Evolutionary conservation across 2,113 vertebrate genomes (phyloP).

Genomic region (Pterophyllum scalare): DNA sequence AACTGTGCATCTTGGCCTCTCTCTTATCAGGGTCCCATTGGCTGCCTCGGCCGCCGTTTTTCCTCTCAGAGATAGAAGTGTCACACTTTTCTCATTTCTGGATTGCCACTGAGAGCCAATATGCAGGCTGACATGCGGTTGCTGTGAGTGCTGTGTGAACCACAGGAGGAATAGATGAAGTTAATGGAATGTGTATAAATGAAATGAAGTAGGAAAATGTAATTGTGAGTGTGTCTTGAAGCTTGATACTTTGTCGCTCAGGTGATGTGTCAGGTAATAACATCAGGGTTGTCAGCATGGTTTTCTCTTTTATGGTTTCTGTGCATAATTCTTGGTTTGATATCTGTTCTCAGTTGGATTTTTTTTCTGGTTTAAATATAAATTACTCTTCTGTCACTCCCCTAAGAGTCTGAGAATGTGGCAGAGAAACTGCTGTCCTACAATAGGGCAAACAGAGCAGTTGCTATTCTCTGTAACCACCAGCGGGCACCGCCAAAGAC

Average conservation of each 20-base stretch:
- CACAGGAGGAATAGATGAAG: conserved; percentile 13
- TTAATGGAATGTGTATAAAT: neutral
- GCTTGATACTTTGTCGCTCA: neutral
- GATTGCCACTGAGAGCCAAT: conserved; percentile 50
- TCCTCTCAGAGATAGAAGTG: conserved; percentile 51
- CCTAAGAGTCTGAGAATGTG: conserved; percentile 70
- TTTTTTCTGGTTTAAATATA: neutral
- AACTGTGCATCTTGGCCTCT: conserved; percentile 4
- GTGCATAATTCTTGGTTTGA: neutral
- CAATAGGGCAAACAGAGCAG: conserved; percentile 83
- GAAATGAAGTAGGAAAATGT: conserved; percentile 12
- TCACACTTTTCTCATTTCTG: conserved; percentile 36
- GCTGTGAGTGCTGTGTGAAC: neutral
- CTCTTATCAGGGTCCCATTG: conserved; percentile 46
- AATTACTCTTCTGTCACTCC: neutral
- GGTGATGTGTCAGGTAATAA: neutral
- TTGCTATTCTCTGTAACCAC: conserved; percentile 86
- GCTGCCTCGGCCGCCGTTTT: conserved; percentile 38
- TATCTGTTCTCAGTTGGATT: conserved; percentile 1
- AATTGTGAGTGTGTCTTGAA: conserved; percentile 18
- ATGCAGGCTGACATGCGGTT: conserved; percentile 36
- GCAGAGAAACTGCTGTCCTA: conserved; percentile 83
- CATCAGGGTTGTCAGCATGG: neutral
- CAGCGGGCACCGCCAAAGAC: conserved; percentile 84
- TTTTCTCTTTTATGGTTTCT: neutral